phyloP scores from a whole-genome alignment of 2,797 vertebrate species.

The Galago senegalensis region DNA sequence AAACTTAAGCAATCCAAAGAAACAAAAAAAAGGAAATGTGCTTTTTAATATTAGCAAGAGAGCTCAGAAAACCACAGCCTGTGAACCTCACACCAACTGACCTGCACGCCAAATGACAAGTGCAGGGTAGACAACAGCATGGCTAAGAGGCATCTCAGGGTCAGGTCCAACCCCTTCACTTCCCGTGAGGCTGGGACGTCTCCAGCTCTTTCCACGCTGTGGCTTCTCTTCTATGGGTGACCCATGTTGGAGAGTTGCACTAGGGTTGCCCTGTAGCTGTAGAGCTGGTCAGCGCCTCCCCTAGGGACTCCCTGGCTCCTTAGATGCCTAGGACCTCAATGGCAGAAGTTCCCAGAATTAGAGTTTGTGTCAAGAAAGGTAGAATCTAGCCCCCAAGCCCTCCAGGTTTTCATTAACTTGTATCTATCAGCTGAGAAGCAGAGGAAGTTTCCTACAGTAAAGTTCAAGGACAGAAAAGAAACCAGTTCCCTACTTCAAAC shows the following conservation, averaged over 20 bases:
- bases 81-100: not conserved
- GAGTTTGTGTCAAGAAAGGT: not conserved
- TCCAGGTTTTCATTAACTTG: not conserved
- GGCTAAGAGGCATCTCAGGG: not conserved
- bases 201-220: not conserved
- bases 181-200: not conserved
- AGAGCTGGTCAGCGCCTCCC: not conserved
- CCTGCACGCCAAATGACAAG: not conserved
- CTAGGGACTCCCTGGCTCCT: not conserved
- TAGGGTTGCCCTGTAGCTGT: fast-evolving
- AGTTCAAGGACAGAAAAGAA: not conserved
- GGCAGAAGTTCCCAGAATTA: not conserved
- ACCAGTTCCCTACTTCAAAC: not conserved
- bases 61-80: not conserved
- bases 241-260: not conserved
- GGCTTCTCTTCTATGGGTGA: not conserved
- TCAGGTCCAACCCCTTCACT: not conserved
- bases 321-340: not conserved
- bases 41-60: not conserved
- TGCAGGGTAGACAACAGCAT: not conserved
- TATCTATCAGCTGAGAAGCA: not conserved
- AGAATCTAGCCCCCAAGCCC: not conserved
- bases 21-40: not conserved
- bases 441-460: not conserved
- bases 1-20: conserved; percentile 47